A percentile compares a stretch with the other conserved stretches of the same genome.
Evolutionary conservation across 2,113 vertebrate genomes (phyloP).

Genomic region (Strix uralensis): DNA sequence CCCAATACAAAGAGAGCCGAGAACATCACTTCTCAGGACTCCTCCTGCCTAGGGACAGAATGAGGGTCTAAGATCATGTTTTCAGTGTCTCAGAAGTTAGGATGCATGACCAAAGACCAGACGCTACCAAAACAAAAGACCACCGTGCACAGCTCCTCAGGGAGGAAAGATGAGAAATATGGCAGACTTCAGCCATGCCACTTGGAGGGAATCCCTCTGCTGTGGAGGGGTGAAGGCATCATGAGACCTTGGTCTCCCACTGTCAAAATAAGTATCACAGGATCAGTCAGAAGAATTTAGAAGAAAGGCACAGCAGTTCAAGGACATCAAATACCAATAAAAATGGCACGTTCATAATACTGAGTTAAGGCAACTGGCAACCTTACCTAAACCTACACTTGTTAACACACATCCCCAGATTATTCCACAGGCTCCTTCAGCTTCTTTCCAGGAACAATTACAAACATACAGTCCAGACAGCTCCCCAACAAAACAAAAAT

Average conservation of each 20-base stretch:
- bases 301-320: not conserved
- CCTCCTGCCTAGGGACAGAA: not conserved
- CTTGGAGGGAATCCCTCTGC: not conserved
- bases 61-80: not conserved
- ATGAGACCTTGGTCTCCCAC: not conserved
- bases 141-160: rapidly evolving
- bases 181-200: rapidly evolving
- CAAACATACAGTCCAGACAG: not conserved
- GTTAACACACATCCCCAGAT: not conserved
- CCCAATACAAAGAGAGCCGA: not conserved
- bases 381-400: not conserved
- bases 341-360: not conserved
- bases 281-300: not conserved
- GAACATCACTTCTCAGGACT: not conserved
- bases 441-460: not conserved
- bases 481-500: not conserved
- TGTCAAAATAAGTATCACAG: not conserved
- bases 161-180: not conserved
- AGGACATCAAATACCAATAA: not conserved
- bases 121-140: not conserved
- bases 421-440: not conserved
- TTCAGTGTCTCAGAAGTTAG: not conserved
- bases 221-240: not conserved
- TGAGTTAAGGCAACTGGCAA: not conserved
- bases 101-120: not conserved